Conservation (phyloP, 1,140 invertebrate species). For the Listronotus oregonensis region DNA sequence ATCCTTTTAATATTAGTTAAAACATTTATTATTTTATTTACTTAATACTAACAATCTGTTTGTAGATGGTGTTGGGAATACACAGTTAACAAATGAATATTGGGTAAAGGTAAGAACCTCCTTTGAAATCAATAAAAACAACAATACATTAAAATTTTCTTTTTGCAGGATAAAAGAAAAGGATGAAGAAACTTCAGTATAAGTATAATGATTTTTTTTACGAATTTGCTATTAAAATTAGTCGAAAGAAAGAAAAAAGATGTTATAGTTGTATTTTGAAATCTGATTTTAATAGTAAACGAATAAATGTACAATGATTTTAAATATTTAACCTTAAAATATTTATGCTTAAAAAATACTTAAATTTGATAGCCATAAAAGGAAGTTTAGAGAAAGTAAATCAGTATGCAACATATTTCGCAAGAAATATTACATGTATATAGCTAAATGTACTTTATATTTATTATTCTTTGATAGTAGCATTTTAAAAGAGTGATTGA, state of each 20-base stretch:
- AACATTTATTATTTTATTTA: no score
- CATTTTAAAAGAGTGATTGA: no score
- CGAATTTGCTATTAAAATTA: not conserved
- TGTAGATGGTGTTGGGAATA: slow-evolving; percentile 55
- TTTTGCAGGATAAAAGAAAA: slow-evolving; percentile 63
- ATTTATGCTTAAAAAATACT: not conserved
- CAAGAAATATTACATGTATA: no score
- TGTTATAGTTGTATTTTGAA: not conserved
- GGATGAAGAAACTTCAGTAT: slow-evolving; percentile 65
- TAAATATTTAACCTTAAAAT: not conserved
- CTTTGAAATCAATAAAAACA: not conserved
- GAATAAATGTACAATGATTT: not conserved
- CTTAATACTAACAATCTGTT: slow-evolving; percentile 9
- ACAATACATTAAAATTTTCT: slow-evolving; percentile 13
- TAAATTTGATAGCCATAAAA: no score
- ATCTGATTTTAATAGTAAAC: not conserved
- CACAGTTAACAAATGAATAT: slow-evolving; percentile 51
- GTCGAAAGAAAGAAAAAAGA: not conserved
- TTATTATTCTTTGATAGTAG: no score
- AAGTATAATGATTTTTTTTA: slow-evolving; percentile 35
- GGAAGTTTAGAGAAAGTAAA: no score
- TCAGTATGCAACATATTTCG: no score
- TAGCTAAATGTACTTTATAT: no score
- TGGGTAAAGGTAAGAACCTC: slow-evolving; percentile 31
- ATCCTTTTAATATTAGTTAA: no score